A percentile compares a stretch with the other conserved stretches of the same genome.
Evolutionary conservation across 2,888 invertebrate species (phyloP).

Genomic region (Heteromurus nitidus): DNA sequence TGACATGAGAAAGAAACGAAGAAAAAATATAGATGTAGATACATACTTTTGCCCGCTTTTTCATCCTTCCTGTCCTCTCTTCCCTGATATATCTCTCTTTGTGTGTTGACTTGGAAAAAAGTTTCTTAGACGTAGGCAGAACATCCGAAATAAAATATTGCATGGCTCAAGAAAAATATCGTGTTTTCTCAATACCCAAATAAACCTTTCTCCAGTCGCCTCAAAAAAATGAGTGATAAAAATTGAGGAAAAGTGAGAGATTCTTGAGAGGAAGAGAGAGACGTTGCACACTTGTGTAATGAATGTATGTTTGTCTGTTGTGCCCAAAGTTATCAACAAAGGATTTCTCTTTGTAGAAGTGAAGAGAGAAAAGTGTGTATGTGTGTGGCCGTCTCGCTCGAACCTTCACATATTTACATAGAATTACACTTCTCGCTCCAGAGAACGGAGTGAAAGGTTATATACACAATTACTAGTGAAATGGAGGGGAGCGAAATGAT

Average conservation of each 20-base stretch:
- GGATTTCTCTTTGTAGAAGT: too few species aligned
- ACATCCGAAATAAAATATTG: slow-evolving; percentile 22
- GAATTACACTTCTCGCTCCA: too few species aligned
- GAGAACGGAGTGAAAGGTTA: slow-evolving; percentile 22
- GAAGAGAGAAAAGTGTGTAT: background rate
- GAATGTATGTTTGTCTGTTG: too few species aligned
- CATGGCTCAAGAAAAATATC: slow-evolving; percentile 18
- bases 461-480: slow-evolving; percentile 48
- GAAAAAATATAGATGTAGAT: background rate
- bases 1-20: background rate
- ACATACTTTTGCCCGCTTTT: background rate
- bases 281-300: too few species aligned
- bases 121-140: slow-evolving; percentile 17
- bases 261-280: background rate
- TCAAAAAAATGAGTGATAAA: too few species aligned
- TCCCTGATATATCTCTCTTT: background rate
- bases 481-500: slow-evolving; percentile 58
- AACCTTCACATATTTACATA: too few species aligned
- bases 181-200: slow-evolving; percentile 25
- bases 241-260: background rate
- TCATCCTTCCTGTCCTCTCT: too few species aligned
- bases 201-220: slow-evolving; percentile 15
- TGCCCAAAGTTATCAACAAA: too few species aligned
- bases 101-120: slow-evolving; percentile 15
- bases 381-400: too few species aligned